Conservation (phyloP, 2,888 invertebrate genomes). For the Rhyacophila evoluta region DNA sequence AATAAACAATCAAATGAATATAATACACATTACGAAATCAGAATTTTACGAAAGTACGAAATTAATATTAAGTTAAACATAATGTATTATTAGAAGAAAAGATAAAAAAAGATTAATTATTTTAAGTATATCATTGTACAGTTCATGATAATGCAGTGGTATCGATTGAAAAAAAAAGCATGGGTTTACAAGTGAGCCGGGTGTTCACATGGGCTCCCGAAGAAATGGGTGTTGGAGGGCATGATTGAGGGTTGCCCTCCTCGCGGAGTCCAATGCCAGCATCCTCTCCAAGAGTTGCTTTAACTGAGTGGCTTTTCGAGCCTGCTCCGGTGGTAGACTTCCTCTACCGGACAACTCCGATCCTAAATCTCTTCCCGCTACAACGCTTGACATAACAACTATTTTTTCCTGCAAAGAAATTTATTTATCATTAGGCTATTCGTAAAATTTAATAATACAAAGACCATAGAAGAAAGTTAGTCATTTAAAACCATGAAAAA, state of each 20-base stretch:
- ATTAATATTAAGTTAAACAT: not conserved
- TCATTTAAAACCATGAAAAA: too few species aligned
- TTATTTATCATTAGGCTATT: constrained; percentile 27
- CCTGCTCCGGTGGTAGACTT: constrained; percentile 87
- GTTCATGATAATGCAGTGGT: not conserved
- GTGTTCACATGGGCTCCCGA: constrained; percentile 48
- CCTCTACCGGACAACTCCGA: constrained; percentile 88
- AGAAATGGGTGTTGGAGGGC: constrained; percentile 91
- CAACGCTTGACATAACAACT: constrained; percentile 93
- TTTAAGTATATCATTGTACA: not conserved
- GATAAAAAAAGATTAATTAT: not conserved
- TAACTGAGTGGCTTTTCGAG: constrained; percentile 91
- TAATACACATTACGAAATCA: not conserved
- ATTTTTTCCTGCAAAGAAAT: constrained; percentile 88
- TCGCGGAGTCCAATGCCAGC: constrained; percentile 91
- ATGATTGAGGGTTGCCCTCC: constrained; percentile 93
- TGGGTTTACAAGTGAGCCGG: constrained; percentile 26
- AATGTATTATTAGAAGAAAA: not conserved
- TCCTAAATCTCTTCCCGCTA: constrained; percentile 86
- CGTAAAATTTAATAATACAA: too few species aligned
- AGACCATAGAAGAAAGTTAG: too few species aligned
- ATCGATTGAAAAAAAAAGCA: constrained; percentile 16
- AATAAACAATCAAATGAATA: not conserved
- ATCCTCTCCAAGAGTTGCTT: constrained; percentile 93
- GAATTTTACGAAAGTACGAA: not conserved